Percentiles rank a stretch among this genome's conserved stretches.
These are phyloP conservation scores for Rhyacophila brunnea DNA, from an alignment of 1,140 invertebrate genomes.

Conservation along the genomic window DNA sequence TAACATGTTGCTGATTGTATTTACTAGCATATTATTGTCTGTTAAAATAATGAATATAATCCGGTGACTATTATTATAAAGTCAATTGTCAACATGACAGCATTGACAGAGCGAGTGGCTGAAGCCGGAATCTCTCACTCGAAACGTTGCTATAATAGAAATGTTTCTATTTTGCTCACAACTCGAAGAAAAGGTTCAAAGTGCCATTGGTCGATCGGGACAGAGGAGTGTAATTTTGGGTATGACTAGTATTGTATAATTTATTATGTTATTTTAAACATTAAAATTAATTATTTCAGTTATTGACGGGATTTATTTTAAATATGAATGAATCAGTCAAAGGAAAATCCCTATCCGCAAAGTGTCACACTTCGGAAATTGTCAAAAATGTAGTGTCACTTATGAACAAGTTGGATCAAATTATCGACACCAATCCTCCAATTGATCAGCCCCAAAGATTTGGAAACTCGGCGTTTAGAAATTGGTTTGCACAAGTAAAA, in stretches of 20 bases:
- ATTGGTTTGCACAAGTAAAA: constrained; percentile 80
- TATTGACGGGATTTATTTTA: constrained; percentile 84
- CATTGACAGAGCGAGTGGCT: not conserved
- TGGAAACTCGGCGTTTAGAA: constrained; percentile 92
- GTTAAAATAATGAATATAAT: no score
- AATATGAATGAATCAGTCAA: constrained; percentile 83
- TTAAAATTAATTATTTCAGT: constrained; percentile 56
- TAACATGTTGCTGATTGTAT: no score
- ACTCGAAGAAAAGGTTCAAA: not conserved
- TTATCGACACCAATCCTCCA: constrained; percentile 85
- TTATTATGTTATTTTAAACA: constrained; percentile 2
- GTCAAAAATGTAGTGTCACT: constrained; percentile 65
- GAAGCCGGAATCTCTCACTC: not conserved
- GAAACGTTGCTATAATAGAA: not conserved
- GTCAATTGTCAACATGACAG: no score
- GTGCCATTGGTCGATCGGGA: not conserved
- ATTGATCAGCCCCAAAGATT: constrained; percentile 93
- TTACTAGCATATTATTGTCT: no score
- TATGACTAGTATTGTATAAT: constrained; percentile 10
- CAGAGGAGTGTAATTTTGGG: constrained; percentile 3
- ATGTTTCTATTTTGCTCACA: no score
- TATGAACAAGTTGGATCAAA: constrained; percentile 70
- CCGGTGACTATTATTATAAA: no score
- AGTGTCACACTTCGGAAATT: constrained; percentile 62
- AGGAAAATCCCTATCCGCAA: constrained; percentile 69